Base-by-base conservation (phyloP, 2,113 vertebrate genomes). In the Oryzias melastigma region DNA sequence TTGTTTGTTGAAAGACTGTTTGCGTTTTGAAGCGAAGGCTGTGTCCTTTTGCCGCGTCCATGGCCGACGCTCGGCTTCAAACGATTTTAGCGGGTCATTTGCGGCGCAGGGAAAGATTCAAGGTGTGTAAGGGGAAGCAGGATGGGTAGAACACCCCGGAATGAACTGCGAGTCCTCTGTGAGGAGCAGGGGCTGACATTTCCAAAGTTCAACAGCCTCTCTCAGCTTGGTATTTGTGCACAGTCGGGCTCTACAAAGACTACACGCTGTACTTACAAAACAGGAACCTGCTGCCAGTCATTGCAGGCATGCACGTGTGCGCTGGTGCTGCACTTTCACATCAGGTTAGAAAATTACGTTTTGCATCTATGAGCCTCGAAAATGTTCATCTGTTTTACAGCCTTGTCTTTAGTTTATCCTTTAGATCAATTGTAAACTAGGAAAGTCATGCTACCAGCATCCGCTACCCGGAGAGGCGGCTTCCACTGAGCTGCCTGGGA, bases 181-280 rank as follows among this genome's bases (percentile, higher is more conserved):
- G 67, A 84, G 75, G 74, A 82, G 77, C 73, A 35, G 51, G 10
- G 71, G 71, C 71, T 88, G 82, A 88, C 84, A 89, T 88, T 89
- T 88, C 58, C 76, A 85, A 88, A 88, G 83, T 89, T 88, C 86
- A 88, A 88, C 77, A 85, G 75, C 81, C 73, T 82, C 84, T 89
- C 87, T 82, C 80, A 58, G 77, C 81, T 78, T 78, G 84, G 77
- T 86, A 84, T 88, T 87, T 88, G 85, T 85, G 80, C 82, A 83
- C 68, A 80, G 71, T 53, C 61, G 7, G 78, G 57, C 65, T 77
- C 63, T 60, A 84, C 77, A 81, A 83, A 85, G 71, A 76, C 77
- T 80, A 78, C 85, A 85, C 1, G 67, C 59, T 78, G 68, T 55
- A 85, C 73, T 68, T 83, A 75, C 80, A 65, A 67, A 81, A 71